Evolutionary conservation across 2,888 invertebrate genomes (phyloP).

Genomic region (Lasioglossum morio): DNA sequence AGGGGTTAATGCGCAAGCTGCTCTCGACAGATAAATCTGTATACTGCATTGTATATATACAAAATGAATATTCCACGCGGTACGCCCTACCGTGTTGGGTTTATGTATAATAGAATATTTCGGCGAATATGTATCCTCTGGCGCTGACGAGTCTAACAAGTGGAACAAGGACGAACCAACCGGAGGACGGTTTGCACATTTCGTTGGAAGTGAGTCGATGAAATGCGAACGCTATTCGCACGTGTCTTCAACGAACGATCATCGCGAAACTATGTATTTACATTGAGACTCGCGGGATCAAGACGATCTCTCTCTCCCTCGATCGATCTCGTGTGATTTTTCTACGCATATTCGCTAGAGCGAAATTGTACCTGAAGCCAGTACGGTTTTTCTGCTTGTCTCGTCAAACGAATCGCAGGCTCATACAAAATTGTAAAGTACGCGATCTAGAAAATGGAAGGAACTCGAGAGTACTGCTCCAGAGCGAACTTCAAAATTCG

Average conservation of each 20-base stretch:
- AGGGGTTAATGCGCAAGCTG: neutral
- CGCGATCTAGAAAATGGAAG: constrained; percentile 52
- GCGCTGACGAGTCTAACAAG: neutral
- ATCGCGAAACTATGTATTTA: constrained; percentile 35
- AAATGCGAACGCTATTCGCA: constrained; percentile 33
- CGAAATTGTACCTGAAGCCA: constrained; percentile 29
- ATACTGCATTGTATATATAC: neutral
- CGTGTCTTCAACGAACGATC: constrained; percentile 31
- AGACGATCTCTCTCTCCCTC: neutral
- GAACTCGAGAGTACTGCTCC: constrained; percentile 36
- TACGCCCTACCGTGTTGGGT: neutral
- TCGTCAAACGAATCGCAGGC: neutral
- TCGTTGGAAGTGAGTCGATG: neutral
- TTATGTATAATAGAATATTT: constrained; percentile 6
- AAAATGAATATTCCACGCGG: neutral
- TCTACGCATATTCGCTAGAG: constrained; percentile 20
- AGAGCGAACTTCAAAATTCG: constrained; percentile 11
- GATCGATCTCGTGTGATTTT: neutral
- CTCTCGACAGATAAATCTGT: neutral
- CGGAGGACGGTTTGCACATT: constrained; percentile 31
- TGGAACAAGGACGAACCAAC: constrained; percentile 1
- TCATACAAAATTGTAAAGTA: constrained; percentile 49
- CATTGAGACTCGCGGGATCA: constrained; percentile 3
- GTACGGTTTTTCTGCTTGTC: constrained; percentile 4
- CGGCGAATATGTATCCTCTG: neutral